Base-by-base conservation (phyloP, 2,797 vertebrate genomes). In the Capromys pilorides region DNA sequence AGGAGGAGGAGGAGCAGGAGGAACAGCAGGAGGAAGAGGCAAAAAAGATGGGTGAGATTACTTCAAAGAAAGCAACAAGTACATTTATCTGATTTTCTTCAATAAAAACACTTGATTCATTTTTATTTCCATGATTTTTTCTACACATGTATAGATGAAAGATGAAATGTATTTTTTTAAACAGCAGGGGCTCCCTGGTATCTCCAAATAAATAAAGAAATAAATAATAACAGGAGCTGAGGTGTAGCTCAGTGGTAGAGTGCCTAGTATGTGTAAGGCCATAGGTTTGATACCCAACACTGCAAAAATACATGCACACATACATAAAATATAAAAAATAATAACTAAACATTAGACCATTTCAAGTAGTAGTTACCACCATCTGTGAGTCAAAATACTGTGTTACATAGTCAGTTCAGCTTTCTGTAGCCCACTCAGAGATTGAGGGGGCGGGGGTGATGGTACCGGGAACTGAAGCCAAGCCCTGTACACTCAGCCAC, bases 11-110 rank as follows among this genome's bases (percentile, higher is more conserved):
- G 66, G 12, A 31, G 28, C 10, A 66, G 64, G 64, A 66, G 64
- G 36, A 73, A 2, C 57, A 80, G 64, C 66, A 67, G 31, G 6
- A 11, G 33, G 13, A 12, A 8, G 18, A 10, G 51, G 31, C 11
- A 5, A 59, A 8, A 59, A 59, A 92, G 39, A 67, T 51, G 16
- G 13, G 49, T 39, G 51, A 54, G 71, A 31, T n/a, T 84, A 28
- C 18, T 28, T 82, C 22, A 69, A 24, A 5, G 62, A 84, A 64
- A 83, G 41, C 2, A 45, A 11, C 12, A 62, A 8, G 12, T 57
- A 5, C 2, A 41, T 69, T 93, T 79, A 86, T 39, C n/a, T 93
- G 49, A 59, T 85, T 80, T 93, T 57, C 57, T 88, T 93, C 64
- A 6, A 21, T 66, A 64, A 89, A 49, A 66, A 22, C 11, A 24